Conservation (phyloP, 2,113 vertebrate species). For the Oreocharis arfaki region DNA sequence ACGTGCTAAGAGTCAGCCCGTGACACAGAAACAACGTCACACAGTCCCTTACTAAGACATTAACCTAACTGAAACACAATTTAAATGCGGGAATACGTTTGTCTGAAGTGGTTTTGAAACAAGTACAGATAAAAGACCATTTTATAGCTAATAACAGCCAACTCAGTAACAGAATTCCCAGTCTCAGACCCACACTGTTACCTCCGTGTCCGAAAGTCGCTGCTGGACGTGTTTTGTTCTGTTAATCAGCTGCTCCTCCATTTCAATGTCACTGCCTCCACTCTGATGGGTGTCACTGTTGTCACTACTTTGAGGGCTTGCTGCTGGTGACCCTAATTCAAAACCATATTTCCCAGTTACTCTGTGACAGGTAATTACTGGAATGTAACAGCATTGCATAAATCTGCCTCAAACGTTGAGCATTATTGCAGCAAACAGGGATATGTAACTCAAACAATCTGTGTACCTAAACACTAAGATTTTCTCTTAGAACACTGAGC, state of each 20-base stretch:
- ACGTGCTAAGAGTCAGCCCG: neutral
- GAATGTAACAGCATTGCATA: neutral
- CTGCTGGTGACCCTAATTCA: slow-evolving; percentile 89
- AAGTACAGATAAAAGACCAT: neutral
- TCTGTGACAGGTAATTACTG: neutral
- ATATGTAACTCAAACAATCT: neutral
- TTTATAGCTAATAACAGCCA: neutral
- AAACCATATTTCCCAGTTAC: slow-evolving; percentile 33
- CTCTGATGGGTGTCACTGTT: slow-evolving; percentile 99
- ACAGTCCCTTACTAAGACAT: neutral
- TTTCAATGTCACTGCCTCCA: slow-evolving; percentile 96
- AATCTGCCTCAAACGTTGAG: neutral
- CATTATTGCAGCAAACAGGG: neutral
- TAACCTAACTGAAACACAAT: neutral
- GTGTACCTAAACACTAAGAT: neutral
- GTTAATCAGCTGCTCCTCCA: slow-evolving; percentile 94
- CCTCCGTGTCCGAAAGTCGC: slow-evolving; percentile 95
- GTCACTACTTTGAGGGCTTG: slow-evolving; percentile 96
- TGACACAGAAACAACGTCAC: rapidly evolving
- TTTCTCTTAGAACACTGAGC: neutral
- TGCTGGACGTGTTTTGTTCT: slow-evolving; percentile 91
- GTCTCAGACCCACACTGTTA: slow-evolving; percentile 23
- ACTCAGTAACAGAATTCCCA: neutral
- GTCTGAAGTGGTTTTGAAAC: neutral
- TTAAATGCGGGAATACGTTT: neutral